Conservation (phyloP, 2,797 vertebrate genomes). For the Crypturellus tataupa region DNA sequence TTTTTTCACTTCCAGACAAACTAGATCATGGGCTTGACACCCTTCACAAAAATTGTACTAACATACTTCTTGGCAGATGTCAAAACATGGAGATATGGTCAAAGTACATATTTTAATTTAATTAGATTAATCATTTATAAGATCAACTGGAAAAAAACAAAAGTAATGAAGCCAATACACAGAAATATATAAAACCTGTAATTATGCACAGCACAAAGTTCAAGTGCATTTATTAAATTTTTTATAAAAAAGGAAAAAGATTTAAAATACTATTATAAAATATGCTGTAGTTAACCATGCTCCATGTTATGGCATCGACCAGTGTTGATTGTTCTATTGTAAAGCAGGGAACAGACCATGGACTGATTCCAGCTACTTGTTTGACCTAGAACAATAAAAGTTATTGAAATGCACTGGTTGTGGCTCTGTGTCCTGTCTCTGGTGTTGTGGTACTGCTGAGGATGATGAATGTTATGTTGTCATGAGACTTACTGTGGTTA, state of each 20-base stretch:
- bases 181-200: neutral
- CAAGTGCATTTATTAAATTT: neutral
- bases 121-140: neutral
- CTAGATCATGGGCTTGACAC: slow-evolving; percentile 75
- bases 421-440: slow-evolving; percentile 68
- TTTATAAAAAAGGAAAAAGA: neutral
- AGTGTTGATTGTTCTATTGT: slow-evolving; percentile 30
- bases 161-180: neutral
- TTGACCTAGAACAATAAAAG: slow-evolving; percentile 77
- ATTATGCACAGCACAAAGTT: neutral
- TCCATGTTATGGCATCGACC: slow-evolving; percentile 76
- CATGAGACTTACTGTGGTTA: slow-evolving; percentile 94
- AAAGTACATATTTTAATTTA: neutral
- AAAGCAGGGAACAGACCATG: slow-evolving; percentile 34
- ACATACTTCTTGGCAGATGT: slow-evolving; percentile 47
- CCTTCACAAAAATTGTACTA: slow-evolving; percentile 56
- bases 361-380: slow-evolving; percentile 24
- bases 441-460: slow-evolving; percentile 78
- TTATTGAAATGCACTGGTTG: slow-evolving; percentile 71
- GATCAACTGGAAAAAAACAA: neutral
- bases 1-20: slow-evolving; percentile 79
- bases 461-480: slow-evolving; percentile 80
- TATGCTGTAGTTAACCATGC: slow-evolving; percentile 16
- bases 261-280: neutral
- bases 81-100: slow-evolving; percentile 77